phyloP scores from a whole-genome alignment of 2,113 vertebrate species.

The Pteruthius melanotis region DNA sequence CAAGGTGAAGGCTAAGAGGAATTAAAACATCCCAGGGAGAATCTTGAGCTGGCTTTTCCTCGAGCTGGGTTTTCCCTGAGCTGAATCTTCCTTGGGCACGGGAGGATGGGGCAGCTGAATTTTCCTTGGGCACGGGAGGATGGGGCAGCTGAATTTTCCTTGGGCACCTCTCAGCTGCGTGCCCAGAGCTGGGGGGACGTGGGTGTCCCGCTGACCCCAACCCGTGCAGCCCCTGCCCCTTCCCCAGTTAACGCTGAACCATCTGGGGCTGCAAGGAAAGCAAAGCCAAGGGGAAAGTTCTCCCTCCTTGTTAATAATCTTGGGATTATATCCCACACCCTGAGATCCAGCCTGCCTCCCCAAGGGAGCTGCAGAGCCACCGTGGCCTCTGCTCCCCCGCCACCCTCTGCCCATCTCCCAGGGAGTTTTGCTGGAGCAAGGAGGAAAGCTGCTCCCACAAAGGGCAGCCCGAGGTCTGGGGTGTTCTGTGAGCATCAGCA shows the following conservation, averaged over 20 bases:
- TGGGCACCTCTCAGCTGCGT: accelerated
- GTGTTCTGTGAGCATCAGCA: neutral
- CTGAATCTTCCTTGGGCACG: neutral
- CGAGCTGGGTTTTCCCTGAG: neutral
- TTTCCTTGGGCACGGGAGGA: too few relatives aligned
- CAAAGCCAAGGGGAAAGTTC: neutral
- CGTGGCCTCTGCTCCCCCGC: neutral
- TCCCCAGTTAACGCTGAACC: accelerated
- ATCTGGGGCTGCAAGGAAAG: neutral
- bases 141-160: too few relatives aligned
- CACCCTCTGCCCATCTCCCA: neutral
- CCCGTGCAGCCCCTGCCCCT: neutral
- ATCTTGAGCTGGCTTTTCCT: neutral
- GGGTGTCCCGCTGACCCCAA: neutral
- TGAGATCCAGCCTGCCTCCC: neutral
- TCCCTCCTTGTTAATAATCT: accelerated
- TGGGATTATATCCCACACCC: neutral
- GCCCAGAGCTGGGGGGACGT: neutral
- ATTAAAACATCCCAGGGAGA: neutral
- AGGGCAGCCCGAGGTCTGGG: too few relatives aligned
- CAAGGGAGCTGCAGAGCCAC: too few relatives aligned
- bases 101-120: too few relatives aligned
- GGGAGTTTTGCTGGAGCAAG: neutral
- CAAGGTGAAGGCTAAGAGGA: neutral
- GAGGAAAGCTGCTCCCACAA: accelerated